These are phyloP conservation scores for Cyphomyrus plagiostoma DNA, from an alignment of 2,113 vertebrate species.

Conservation along the genomic window DNA sequence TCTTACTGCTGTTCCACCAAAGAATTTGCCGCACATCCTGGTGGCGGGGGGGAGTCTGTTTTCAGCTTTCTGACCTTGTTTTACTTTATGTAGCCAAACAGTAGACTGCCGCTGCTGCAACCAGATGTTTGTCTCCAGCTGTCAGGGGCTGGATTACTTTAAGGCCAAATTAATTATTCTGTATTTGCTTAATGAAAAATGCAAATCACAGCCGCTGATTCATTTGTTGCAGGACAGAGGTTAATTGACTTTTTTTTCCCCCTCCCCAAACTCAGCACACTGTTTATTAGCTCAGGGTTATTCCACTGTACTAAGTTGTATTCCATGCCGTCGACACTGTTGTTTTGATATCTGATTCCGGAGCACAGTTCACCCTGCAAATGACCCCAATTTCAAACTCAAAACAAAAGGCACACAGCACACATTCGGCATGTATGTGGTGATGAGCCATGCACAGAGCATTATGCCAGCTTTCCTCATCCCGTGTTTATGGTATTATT, in stretches of 20 bases:
- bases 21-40: neutral
- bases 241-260: neutral
- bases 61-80: neutral
- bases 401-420: neutral
- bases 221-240: neutral
- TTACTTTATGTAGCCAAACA: neutral
- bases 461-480: neutral
- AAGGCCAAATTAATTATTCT: neutral
- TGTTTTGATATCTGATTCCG: neutral
- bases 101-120: neutral
- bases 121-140: slow-evolving; percentile 8
- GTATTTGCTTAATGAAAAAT: neutral
- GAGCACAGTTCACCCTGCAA: neutral
- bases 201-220: neutral
- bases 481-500: neutral
- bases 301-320: neutral
- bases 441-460: neutral
- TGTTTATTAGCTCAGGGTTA: neutral
- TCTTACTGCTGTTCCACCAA: neutral
- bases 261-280: neutral
- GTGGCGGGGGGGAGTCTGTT: no score
- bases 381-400: neutral
- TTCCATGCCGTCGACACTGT: neutral
- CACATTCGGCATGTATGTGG: neutral
- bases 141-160: neutral